Base-by-base conservation (phyloP, 2,888 invertebrate species). In the Cerastis leucographa region DNA sequence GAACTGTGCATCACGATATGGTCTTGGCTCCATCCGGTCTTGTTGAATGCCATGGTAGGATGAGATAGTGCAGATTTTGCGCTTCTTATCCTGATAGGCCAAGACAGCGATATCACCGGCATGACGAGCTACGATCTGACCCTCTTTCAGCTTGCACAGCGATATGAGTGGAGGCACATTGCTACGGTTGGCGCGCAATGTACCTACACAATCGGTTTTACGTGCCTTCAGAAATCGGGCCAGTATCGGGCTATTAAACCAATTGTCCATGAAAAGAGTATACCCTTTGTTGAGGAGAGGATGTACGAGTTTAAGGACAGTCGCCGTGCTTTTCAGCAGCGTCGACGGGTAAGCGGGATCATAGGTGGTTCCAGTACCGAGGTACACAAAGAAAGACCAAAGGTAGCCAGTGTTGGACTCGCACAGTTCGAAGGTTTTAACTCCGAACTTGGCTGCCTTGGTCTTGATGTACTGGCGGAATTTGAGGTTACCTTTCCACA, bases 41-140 rank as follows among this genome's bases (percentile, higher is more conserved):
- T 64, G n/a, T 64, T n/a, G 42, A 64, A 64, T 42, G 42, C 64
- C 64, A 40, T 64, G 64, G 64, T 64, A 64, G 22, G 62, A 14
- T 22, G 62, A 62, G 62, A 62, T 35, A 7, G 22, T 62, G 22
- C 35, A 7, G 7, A 64, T 9, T 14, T 42, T 64, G 6, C 14
- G 40, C 5, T 64, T 64, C 14, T 17, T 42, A 14, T 42, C 42
- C 40, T 64, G 64, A 8, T 64, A 64, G 1, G 64, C 64, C 64
- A 62, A 22, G 35, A 62, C 22, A 40, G 12, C 35, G 12, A 62
- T 6, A 62, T 62, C 62, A 35, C 62, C 64, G 17, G 64, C n/a
- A 64, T 64, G 64, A 64, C 64, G 64, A 17, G 64, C 64, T 64
- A n/a, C 42, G 1, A 64, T n/a, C 64, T 64, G 64, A 2, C 49